Evolutionary conservation across 2,797 vertebrate species (phyloP), one percentile per base, ranked within the genome.

Genomic region (Rhodeus uyekii): DNA sequence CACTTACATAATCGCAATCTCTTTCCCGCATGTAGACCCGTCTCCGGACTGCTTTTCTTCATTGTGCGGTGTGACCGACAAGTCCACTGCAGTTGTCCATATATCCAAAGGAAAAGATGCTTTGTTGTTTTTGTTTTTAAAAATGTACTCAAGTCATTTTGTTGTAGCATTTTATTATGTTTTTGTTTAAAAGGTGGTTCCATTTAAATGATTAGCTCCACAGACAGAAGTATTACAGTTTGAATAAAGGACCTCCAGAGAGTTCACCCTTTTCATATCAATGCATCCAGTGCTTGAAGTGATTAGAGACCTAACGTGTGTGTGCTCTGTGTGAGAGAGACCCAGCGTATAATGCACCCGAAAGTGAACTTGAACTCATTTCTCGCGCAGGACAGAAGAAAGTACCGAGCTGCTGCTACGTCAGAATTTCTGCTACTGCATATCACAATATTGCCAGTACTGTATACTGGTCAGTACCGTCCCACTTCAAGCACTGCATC

Each of bases 61-160:
- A 6, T 75, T 4, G 12, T 1, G 27, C 27, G 3, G n/a, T 0
- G 13, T 4, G 2, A 14, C 48, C 0, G 10, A n/a, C 3, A 4
- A 2, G 0, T 1, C 81, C 5, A 18, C 19, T 48, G 34, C 6
- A 27, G 29, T 68, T 46, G n/a, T n/a, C n/a, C 39, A 38, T 29
- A 16, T 5, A 13, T 46, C 24, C 29, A 27, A 65, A 38, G 4
- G 8, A n/a, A 24, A 61, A 27, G 4, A 13, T 58, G 4, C 10
- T 5, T 14, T 6, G 1, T 27, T 13, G 1, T n/a, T 19, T 8
- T 0, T 7, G 32, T 2, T 46, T 46, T 4, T 1, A 65, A 48
- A 32, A 65, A 74, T 13, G 0, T 12, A 77, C 76, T 50, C 19
- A 13, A 29, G 14, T n/a, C 46, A 73, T 22, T 78, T 67, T 53